Percentiles rank a stretch among this genome's conserved stretches.
phyloP scores from a whole-genome alignment of 2,888 invertebrate genomes.

The Chaitophorus viminalis region DNA sequence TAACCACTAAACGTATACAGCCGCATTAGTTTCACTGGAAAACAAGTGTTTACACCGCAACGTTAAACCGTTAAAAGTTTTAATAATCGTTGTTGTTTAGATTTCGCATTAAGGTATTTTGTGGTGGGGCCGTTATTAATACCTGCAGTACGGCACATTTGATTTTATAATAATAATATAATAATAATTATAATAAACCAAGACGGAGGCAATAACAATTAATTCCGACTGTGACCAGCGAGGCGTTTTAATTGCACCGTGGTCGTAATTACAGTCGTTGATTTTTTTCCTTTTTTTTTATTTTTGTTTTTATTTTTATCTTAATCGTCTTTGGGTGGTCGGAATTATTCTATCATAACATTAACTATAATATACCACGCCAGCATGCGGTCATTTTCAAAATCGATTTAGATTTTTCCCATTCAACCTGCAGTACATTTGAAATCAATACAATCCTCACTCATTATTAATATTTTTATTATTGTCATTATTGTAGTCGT shows the following conservation, averaged over 20 bases:
- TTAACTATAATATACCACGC: slow-evolving; percentile 14
- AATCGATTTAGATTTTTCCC: slow-evolving; percentile 43
- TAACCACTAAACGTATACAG: background rate
- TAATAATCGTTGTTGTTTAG: slow-evolving; percentile 18
- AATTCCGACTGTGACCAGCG: slow-evolving; percentile 56
- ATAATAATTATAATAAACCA: slow-evolving; percentile 30
- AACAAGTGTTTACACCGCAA: background rate
- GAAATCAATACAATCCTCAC: slow-evolving; percentile 26
- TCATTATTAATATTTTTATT: slow-evolving; percentile 6
- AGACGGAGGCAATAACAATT: slow-evolving; percentile 34
- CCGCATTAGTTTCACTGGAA: background rate
- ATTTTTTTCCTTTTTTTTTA: slow-evolving; percentile 26
- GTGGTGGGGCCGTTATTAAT: background rate
- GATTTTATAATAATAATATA: background rate
- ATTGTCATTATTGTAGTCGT: slow-evolving; percentile 7
- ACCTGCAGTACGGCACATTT: background rate
- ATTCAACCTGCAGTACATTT: slow-evolving; percentile 3
- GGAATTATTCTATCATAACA: slow-evolving; percentile 7
- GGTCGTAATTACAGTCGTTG: slow-evolving; percentile 27
- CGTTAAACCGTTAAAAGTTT: slow-evolving; percentile 15
- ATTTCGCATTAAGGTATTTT: slow-evolving; percentile 27
- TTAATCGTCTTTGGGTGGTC: slow-evolving; percentile 54
- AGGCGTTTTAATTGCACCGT: slow-evolving; percentile 44
- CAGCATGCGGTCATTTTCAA: slow-evolving; percentile 34
- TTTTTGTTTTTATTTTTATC: slow-evolving; percentile 3